These are phyloP conservation scores for Mesoligia furuncula DNA, from an alignment of 2,888 invertebrate species.

Conservation along the genomic window DNA sequence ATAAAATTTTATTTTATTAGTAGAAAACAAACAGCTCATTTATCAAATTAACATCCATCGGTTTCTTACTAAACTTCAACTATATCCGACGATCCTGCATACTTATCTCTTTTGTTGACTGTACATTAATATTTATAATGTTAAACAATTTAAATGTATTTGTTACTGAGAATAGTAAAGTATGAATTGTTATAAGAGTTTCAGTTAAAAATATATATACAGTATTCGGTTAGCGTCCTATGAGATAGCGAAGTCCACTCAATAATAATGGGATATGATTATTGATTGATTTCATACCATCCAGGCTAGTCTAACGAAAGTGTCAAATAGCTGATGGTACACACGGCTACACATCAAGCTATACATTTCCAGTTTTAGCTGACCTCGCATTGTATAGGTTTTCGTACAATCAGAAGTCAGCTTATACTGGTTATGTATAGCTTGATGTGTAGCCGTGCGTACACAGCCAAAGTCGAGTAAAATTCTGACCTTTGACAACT, in stretches of 20 bases:
- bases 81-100: too few relatives aligned
- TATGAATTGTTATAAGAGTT: constrained; percentile 18
- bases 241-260: background rate
- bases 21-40: too few relatives aligned
- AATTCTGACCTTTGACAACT: background rate
- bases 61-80: too few relatives aligned
- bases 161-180: constrained; percentile 38
- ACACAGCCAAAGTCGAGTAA: background rate
- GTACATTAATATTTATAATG: constrained; percentile 27
- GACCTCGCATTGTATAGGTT: too few relatives aligned
- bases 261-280: background rate
- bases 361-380: too few relatives aligned
- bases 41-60: too few relatives aligned
- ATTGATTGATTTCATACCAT: background rate
- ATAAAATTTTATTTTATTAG: too few relatives aligned
- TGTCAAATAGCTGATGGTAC: background rate
- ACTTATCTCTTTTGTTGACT: too few relatives aligned
- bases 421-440: too few relatives aligned
- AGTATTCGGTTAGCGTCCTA: background rate
- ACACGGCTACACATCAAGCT: too few relatives aligned
- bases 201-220: background rate
- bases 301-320: background rate
- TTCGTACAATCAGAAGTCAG: too few relatives aligned
- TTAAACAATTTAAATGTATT: constrained; percentile 24
- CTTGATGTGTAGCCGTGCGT: too few relatives aligned